These are phyloP conservation scores for Thamnophis elegans DNA, from an alignment of 2,797 vertebrate species.

Conservation along the genomic window DNA sequence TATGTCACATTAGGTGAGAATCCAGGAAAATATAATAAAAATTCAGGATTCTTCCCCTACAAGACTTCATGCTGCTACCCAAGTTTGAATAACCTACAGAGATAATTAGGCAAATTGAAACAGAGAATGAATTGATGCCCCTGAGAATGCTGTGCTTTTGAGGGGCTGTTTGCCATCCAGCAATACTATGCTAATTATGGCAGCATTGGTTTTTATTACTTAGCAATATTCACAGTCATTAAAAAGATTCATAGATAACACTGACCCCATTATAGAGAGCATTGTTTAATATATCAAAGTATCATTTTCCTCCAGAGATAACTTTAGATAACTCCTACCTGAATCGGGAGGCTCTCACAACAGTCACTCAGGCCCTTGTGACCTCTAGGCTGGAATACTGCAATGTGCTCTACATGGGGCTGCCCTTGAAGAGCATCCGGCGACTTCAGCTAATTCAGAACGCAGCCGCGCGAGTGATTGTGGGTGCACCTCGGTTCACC, in stretches of 20 bases:
- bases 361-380: too few species aligned
- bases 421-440: too few species aligned
- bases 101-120: constrained; percentile 73
- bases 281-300: constrained; percentile 51
- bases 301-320: constrained; percentile 47
- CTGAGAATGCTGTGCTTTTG: constrained; percentile 63
- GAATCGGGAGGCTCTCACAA: too few species aligned
- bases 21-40: constrained; percentile 60
- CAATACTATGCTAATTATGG: constrained; percentile 67
- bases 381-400: too few species aligned
- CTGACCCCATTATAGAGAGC: constrained; percentile 44
- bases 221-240: constrained; percentile 53
- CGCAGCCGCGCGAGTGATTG: too few species aligned
- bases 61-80: constrained; percentile 46
- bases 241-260: constrained; percentile 59
- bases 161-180: constrained; percentile 56
- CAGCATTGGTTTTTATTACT: constrained; percentile 57
- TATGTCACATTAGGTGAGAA: constrained; percentile 38
- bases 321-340: too few species aligned
- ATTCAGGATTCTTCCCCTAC: constrained; percentile 45
- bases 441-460: too few species aligned
- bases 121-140: constrained; percentile 67
- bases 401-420: too few species aligned
- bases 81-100: constrained; percentile 58
- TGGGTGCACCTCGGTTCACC: too few species aligned